Percentiles rank a stretch among this genome's conserved stretches.
These are phyloP conservation scores for Trichomalopsis sarcophagae DNA, from an alignment of 1,140 invertebrate genomes.

Conservation along the genomic window DNA sequence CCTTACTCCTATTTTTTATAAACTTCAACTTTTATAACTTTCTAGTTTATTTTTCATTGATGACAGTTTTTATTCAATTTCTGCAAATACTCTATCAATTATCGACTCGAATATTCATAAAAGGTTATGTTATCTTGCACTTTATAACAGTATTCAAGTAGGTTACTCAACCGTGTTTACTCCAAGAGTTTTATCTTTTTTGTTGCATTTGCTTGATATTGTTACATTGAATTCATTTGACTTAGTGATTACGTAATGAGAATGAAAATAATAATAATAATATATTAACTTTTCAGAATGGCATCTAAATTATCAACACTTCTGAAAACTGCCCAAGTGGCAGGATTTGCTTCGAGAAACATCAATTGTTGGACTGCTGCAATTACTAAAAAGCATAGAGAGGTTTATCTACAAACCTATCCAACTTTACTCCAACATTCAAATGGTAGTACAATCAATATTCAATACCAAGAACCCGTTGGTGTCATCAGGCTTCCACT, in stretches of 20 bases:
- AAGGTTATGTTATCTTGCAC: too few species aligned
- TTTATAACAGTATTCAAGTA: not conserved
- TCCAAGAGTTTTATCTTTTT: not conserved
- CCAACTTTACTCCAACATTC: conserved; percentile 84
- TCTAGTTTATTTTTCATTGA: not conserved
- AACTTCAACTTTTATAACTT: not conserved
- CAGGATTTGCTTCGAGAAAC: conserved; percentile 60
- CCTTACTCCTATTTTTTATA: not conserved
- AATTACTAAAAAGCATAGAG: conserved; percentile 83
- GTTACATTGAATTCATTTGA: too few species aligned
- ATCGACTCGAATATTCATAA: too few species aligned
- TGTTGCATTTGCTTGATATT: not conserved
- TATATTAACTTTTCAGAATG: conserved; percentile 62
- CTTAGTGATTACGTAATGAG: not conserved
- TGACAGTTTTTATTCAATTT: too few species aligned
- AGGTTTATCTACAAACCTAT: conserved; percentile 82
- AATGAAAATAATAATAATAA: not conserved
- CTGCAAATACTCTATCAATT: too few species aligned
- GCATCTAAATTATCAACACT: conserved; percentile 51
- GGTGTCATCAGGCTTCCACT: conserved; percentile 90
- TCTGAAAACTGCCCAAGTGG: conserved; percentile 39
- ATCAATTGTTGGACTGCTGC: conserved; percentile 81
- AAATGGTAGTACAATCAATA: conserved; percentile 89
- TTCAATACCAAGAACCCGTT: conserved; percentile 88
- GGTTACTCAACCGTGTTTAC: not conserved